A percentile compares a stretch with the other conserved stretches of the same genome.
phyloP scores from a whole-genome alignment of 2,113 vertebrate species.

The Stomatorhinus ivindoensis region DNA sequence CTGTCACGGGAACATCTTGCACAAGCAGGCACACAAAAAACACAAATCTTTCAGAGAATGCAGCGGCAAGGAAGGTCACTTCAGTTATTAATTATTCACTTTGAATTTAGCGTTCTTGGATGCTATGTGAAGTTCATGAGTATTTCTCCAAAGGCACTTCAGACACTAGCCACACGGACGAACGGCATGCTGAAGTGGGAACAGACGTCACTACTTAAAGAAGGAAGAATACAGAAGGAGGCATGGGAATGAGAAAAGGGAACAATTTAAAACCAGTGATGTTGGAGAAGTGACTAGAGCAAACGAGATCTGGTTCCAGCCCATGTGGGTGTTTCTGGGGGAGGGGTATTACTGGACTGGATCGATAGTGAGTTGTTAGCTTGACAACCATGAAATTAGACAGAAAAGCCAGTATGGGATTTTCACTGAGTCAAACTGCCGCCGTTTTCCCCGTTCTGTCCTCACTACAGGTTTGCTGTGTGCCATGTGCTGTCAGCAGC shows the following conservation, averaged over 20 bases:
- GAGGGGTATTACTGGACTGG: slow-evolving; percentile 38
- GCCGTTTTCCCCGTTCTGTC: not conserved
- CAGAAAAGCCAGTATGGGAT: slow-evolving; percentile 43
- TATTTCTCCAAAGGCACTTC: not conserved
- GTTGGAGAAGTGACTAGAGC: no score
- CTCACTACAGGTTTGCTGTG: not conserved
- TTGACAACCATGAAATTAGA: slow-evolving; percentile 55
- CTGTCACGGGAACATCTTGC: not conserved
- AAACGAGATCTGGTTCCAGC: not conserved
- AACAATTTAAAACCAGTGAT: not conserved
- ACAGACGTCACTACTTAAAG: not conserved
- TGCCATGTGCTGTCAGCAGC: not conserved
- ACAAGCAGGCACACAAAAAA: not conserved
- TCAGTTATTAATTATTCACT: not conserved
- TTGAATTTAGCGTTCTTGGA: not conserved
- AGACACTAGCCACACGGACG: not conserved
- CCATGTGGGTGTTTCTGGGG: slow-evolving; percentile 27
- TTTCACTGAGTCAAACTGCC: not conserved
- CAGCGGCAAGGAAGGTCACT: not conserved
- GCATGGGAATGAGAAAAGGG: not conserved
- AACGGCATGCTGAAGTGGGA: not conserved
- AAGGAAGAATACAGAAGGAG: not conserved
- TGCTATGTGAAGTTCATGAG: no score
- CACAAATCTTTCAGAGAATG: not conserved
- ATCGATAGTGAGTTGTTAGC: slow-evolving; percentile 48